phyloP scores from a whole-genome alignment of 2,797 vertebrate genomes.

The Halcyon smyrnensis region DNA sequence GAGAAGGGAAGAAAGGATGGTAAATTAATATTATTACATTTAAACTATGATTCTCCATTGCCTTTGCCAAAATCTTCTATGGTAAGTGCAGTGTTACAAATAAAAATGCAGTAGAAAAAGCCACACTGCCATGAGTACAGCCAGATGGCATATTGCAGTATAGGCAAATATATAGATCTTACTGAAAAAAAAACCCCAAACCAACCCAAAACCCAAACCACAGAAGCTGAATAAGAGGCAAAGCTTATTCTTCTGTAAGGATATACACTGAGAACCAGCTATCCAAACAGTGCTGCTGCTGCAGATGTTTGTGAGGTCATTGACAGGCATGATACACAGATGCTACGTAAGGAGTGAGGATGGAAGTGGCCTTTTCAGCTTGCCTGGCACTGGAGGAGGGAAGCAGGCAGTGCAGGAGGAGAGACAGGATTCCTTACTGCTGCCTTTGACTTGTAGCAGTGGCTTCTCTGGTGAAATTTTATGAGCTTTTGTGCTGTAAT shows the following conservation, averaged over 20 bases:
- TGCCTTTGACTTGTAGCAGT: not conserved
- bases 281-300: conserved; percentile 45
- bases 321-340: not conserved
- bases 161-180: conserved; percentile 30
- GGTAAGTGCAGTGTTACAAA: conserved; percentile 34
- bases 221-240: conserved; percentile 21
- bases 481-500: not conserved
- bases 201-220: not conserved
- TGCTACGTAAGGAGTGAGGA: not conserved
- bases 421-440: not conserved
- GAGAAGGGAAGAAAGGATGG: not conserved
- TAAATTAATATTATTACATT: conserved; percentile 56
- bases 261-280: conserved; percentile 32
- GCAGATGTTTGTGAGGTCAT: conserved; percentile 6
- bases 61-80: conserved; percentile 62
- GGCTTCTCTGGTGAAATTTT: not conserved
- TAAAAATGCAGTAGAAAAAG: conserved; percentile 10
- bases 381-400: not conserved
- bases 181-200: not conserved
- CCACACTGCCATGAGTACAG: not conserved
- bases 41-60: conserved; percentile 37
- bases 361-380: not conserved
- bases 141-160: conserved; percentile 20
- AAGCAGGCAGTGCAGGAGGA: not conserved
- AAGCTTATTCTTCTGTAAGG: conserved; percentile 3